Base-by-base conservation (phyloP, 1,140 invertebrate genomes). In the Himalopsyche phryganea region DNA sequence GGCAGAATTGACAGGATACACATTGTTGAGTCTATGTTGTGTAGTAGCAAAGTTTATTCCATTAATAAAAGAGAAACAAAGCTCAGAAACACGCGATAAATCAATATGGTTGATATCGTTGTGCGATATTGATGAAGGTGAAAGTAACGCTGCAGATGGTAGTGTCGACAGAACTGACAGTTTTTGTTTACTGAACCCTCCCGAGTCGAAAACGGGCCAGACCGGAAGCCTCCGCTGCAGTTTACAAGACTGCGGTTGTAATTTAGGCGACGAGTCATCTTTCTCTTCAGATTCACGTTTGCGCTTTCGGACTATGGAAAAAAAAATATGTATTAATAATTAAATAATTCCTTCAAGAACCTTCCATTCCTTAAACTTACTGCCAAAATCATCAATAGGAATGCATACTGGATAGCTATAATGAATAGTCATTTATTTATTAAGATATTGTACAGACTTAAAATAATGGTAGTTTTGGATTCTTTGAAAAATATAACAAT, bases 141-240 rank as follows among this genome's bases (percentile, higher is more conserved):
- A 33, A 17, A 14, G 9, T 2, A 14, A 32, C n/a, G 17, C 13
- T 9, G 20, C 14, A 40, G 4, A 40, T 40, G 11, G 11, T 15
- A 40, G 5, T 40, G 38, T 40, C 11, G 38, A 11, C 18, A 32
- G 2, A 5, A 15, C 9, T 28, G 23, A 9, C 23, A 28, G 23
- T 28, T 9, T 28, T 28, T 28, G 23, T 28, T 40, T 65, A 6
- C 73, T 71, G 32, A 69, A 78, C 63, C 76, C 75, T 71, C 76
- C 76, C 1, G 76, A 77, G 40, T 78, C 76, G 44, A 78, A 77
- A 0, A 77, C 75, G 5, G 74, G 72, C 74, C 76, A 78, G 67
- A 75, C 72, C 50, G 74, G 75, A 58, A 66, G 72, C 13, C 69
- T 65, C 52, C 76, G 76, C 0, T 72, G 66, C n/a, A 74, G 18